Evolutionary conservation across 2,797 vertebrate genomes (phyloP).

Genomic region (Ibycter americanus): DNA sequence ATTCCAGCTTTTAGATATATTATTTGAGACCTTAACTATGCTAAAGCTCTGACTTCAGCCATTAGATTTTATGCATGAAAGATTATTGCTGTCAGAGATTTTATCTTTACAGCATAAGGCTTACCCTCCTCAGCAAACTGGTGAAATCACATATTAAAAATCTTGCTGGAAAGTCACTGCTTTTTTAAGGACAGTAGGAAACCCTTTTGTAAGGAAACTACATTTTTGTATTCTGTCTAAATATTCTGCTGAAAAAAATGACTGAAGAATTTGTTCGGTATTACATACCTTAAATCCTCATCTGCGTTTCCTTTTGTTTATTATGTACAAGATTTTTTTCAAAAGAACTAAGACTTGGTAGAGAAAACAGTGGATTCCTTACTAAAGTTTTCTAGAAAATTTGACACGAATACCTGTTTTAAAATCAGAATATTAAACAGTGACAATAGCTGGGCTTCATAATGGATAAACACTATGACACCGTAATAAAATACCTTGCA

Average conservation of each 20-base stretch:
- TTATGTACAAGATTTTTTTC: not conserved
- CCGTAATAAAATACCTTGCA: not conserved
- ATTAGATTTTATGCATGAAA: not conserved
- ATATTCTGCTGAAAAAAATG: not conserved
- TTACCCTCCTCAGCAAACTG: not conserved
- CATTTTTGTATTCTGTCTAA: not conserved
- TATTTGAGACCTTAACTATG: not conserved
- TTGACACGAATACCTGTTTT: not conserved
- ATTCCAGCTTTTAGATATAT: not conserved
- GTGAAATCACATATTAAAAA: not conserved
- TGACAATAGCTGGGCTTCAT: not conserved
- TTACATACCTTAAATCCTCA: not conserved
- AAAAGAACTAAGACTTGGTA: not conserved
- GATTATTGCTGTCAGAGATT: not conserved
- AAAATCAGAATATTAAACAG: not conserved
- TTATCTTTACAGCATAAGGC: not conserved
- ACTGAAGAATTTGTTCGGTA: not conserved
- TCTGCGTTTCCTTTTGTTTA: not conserved
- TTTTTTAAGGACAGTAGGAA: not conserved
- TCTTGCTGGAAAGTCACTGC: not conserved
- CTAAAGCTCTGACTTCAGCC: not conserved
- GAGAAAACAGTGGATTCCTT: not conserved
- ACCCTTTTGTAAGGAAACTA: not conserved
- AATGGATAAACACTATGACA: not conserved
- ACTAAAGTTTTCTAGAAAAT: not conserved